Conservation (phyloP, 2,797 vertebrate genomes). For the Poliocrania exsul region DNA sequence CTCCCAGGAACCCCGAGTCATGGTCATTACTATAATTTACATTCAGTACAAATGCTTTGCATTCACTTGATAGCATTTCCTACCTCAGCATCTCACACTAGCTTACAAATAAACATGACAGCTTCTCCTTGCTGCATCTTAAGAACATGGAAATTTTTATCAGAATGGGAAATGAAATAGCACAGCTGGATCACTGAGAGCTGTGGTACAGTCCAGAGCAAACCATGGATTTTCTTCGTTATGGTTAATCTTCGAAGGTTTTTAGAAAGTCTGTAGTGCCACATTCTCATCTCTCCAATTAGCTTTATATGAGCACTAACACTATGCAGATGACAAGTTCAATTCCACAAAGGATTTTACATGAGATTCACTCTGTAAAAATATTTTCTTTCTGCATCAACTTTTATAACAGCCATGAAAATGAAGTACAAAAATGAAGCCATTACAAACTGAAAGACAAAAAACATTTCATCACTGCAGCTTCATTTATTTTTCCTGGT, state of each 20-base stretch:
- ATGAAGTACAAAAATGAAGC: background rate
- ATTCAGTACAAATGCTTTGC: background rate
- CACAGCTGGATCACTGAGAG: background rate
- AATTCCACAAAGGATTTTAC: background rate
- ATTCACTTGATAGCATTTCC: background rate
- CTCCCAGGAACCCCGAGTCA: background rate
- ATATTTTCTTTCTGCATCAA: background rate
- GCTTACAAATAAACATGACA: background rate
- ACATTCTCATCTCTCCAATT: background rate
- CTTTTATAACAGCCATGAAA: background rate
- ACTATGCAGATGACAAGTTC: background rate
- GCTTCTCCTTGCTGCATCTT: background rate
- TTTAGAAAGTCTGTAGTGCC: background rate
- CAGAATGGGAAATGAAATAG: background rate
- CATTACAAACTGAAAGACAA: background rate
- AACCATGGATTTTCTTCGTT: background rate
- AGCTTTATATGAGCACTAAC: background rate
- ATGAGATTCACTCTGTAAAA: background rate
- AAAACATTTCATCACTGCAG: background rate
- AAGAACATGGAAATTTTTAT: background rate
- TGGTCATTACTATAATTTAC: background rate
- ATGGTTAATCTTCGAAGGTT: background rate
- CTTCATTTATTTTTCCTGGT: background rate
- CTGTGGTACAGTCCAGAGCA: background rate
- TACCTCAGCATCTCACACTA: background rate